Percentiles rank a stretch among this genome's conserved stretches.
phyloP scores from a whole-genome alignment of 2,113 vertebrate genomes.

The Cephalopholis sonnerati region DNA sequence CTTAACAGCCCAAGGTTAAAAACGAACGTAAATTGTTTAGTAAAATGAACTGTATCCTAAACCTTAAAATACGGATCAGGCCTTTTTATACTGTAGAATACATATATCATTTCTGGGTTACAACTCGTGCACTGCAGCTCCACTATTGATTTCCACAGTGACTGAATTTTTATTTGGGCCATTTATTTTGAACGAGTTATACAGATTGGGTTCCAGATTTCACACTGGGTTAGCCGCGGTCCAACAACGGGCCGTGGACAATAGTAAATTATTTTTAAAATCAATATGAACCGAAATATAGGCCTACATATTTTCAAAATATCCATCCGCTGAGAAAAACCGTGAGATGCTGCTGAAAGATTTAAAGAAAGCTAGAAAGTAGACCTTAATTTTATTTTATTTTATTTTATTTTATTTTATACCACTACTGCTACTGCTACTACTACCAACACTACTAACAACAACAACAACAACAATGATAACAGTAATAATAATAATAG shows the following conservation, averaged over 20 bases:
- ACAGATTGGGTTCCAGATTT: background rate
- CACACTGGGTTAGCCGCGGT: background rate
- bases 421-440: too few relatives aligned
- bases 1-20: background rate
- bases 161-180: background rate
- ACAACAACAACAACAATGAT: background rate
- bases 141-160: background rate
- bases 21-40: background rate
- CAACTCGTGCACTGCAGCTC: too few relatives aligned
- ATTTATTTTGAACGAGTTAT: background rate
- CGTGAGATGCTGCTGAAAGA: background rate
- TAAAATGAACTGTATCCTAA: background rate
- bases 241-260: background rate
- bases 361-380: background rate
- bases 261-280: background rate
- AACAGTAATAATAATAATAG: too few relatives aligned
- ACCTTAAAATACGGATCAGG: background rate
- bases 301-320: background rate
- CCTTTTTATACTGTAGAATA: background rate
- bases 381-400: background rate
- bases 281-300: background rate
- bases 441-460: background rate
- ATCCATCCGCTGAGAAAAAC: background rate
- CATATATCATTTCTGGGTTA: background rate
- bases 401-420: background rate